Base-by-base conservation (phyloP, 2,113 vertebrate genomes). In the Struthidea cinerea region DNA sequence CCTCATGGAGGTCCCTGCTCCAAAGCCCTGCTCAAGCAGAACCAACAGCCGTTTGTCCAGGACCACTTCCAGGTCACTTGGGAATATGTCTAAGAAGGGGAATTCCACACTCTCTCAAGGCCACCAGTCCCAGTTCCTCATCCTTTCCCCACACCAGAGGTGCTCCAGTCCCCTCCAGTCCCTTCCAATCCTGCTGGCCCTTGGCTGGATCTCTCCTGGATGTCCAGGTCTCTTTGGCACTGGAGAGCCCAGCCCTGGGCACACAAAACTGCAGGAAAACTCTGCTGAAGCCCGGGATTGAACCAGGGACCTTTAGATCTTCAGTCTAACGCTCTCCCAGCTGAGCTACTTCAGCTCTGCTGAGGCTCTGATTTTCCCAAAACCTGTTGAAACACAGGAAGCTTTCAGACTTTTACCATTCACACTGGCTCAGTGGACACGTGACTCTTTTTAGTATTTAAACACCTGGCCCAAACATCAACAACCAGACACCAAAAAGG, bases 301-400 rank as follows among this genome's bases (percentile, higher is more conserved):
- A 96, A 95, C 96, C 94, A 96, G 96, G 94, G 96, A 93, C 89
- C 94, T 93, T 96, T 96, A 96, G 94, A 94, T 95, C 95, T 96
- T 96, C 95, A 94, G 92, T 96, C 95, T 95, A 95, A 95, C 46
- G 47, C 93, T 93, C 93, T 96, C 96, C 93, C 93, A 96, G 23
- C 96, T 95, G 94, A 96, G 94, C 91, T 96, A 94, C 94, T 94
- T 96, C 93, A 96, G 93, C 94, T 0, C 13, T 52, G 12, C 2
- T 27, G 0, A 0, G 0, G 1, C 0, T 1, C 0, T 0, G 0
- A 0, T 76, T 71, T 35, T 17, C 35, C 21, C 7, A 19, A 47
- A 83, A 79, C 0, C 11, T 57, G 16, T 37, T 76, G 33, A 0
- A 86, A 47, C 1, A 21, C 0, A 2, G 52, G 12, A 33, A 30